These are phyloP conservation scores for Luscinia megarhynchos DNA, from an alignment of 2,797 vertebrate species.

Conservation along the genomic window DNA sequence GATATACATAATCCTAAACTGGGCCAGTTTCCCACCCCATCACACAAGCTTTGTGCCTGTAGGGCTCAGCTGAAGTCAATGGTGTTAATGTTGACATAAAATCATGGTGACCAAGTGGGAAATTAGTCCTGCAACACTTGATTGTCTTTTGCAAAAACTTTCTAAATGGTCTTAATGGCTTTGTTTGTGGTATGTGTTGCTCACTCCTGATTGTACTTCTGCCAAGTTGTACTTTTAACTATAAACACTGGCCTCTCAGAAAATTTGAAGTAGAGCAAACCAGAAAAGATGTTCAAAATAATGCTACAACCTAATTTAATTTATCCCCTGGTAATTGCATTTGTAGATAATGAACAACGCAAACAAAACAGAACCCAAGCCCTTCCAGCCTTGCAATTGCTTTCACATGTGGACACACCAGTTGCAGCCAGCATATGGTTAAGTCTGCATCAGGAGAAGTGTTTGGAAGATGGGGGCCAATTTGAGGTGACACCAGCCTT, in stretches of 20 bases:
- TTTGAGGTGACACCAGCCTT: not conserved
- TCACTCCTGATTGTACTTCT: conserved; percentile 70
- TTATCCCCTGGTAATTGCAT: conserved; percentile 60
- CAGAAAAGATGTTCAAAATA: conserved; percentile 75
- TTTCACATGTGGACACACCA: conserved; percentile 19
- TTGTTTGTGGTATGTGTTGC: conserved; percentile 62
- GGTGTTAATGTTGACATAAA: conserved; percentile 63
- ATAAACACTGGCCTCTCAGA: conserved; percentile 78
- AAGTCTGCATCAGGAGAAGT: not conserved
- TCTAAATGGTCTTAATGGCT: conserved; percentile 54
- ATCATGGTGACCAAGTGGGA: conserved; percentile 32
- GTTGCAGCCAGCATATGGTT: conserved; percentile 16
- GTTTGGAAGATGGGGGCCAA: not conserved
- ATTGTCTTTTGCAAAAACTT: conserved; percentile 35
- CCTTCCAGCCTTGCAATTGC: conserved; percentile 47
- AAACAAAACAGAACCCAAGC: conserved; percentile 55
- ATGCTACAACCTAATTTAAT: conserved; percentile 67
- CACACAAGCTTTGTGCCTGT: conserved; percentile 21
- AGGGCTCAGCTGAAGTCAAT: conserved; percentile 42
- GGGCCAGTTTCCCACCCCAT: not conserved
- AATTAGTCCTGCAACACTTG: conserved; percentile 32
- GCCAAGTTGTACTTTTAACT: conserved; percentile 78
- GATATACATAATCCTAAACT: not conserved
- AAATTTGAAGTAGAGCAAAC: conserved; percentile 79
- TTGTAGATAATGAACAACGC: conserved; percentile 55